Evolutionary conservation across 2,113 vertebrate genomes (phyloP).

Genomic region (Hemicordylus capensis): DNA sequence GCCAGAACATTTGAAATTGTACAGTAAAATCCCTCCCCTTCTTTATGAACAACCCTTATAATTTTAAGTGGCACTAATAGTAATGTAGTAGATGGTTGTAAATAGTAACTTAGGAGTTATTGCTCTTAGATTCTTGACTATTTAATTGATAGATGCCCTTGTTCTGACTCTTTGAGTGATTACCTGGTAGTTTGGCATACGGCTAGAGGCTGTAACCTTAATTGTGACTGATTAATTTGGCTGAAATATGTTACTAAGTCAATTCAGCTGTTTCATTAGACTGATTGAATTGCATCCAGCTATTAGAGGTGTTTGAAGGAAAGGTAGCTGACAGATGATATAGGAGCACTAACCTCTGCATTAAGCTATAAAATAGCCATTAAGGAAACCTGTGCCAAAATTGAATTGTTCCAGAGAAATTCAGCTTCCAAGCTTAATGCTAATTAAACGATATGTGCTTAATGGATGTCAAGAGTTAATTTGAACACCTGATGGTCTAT

Average conservation of each 20-base stretch:
- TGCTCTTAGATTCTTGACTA: constrained; percentile 39
- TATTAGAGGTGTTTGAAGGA: constrained; percentile 37
- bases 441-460: constrained; percentile 59
- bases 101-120: constrained; percentile 8
- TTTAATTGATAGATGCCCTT: constrained; percentile 35
- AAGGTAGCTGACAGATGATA: constrained; percentile 41
- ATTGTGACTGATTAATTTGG: constrained; percentile 47
- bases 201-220: constrained; percentile 32
- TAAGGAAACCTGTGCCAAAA: constrained; percentile 59
- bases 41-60: accelerated
- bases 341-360: constrained; percentile 44
- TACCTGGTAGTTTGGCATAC: constrained; percentile 34
- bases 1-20: background rate
- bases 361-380: constrained; percentile 61
- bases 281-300: constrained; percentile 48
- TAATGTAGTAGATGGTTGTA: background rate
- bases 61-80: background rate
- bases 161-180: constrained; percentile 37
- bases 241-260: constrained; percentile 60
- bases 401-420: constrained; percentile 65
- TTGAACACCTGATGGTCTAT: constrained; percentile 47
- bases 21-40: background rate
- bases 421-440: constrained; percentile 54
- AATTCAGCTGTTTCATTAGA: constrained; percentile 62
- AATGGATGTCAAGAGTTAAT: constrained; percentile 66